phyloP scores from a whole-genome alignment of 2,797 vertebrate genomes.

The Sciaenops ocellatus region DNA sequence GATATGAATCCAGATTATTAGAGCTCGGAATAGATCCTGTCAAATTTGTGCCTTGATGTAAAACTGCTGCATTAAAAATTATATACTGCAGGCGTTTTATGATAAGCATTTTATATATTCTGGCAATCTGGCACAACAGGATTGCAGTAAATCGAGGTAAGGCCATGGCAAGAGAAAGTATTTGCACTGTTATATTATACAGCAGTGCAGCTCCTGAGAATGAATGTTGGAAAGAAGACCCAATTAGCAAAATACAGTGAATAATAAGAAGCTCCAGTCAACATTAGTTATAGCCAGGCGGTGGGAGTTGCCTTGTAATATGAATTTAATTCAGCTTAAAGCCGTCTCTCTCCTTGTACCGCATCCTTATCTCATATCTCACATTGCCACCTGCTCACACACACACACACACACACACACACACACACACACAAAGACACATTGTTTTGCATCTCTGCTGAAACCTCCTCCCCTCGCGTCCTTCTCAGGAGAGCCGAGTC shows the following conservation, averaged over 20 bases:
- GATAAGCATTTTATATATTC: slow-evolving; percentile 68
- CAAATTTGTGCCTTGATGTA: slow-evolving; percentile 60
- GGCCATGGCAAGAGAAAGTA: slow-evolving; percentile 25
- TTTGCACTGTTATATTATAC: slow-evolving; percentile 40
- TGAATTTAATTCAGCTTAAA: slow-evolving; percentile 62
- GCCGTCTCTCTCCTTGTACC: slow-evolving; percentile 44
- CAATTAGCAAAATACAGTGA: slow-evolving; percentile 70
- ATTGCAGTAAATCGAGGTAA: slow-evolving; percentile 59
- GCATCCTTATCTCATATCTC: slow-evolving; percentile 64
- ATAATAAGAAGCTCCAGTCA: slow-evolving; percentile 61
- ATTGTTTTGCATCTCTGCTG: slow-evolving; percentile 38
- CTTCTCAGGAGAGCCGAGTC: slow-evolving; percentile 93
- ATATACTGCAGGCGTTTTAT: slow-evolving; percentile 60
- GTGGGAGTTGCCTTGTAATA: slow-evolving; percentile 57
- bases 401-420: neutral
- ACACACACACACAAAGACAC: slow-evolving; percentile 7
- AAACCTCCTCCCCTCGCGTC: neutral
- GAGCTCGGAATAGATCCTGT: slow-evolving; percentile 61
- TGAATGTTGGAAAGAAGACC: slow-evolving; percentile 46
- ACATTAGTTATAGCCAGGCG: slow-evolving; percentile 57
- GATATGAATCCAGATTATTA: slow-evolving; percentile 66
- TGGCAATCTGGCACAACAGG: slow-evolving; percentile 54
- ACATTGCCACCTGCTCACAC: slow-evolving; percentile 64
- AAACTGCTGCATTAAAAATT: slow-evolving; percentile 65
- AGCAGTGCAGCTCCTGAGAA: slow-evolving; percentile 33